These are phyloP conservation scores for Hapalemur alaotrensis DNA, from an alignment of 2,797 vertebrate genomes.

Conservation along the genomic window DNA sequence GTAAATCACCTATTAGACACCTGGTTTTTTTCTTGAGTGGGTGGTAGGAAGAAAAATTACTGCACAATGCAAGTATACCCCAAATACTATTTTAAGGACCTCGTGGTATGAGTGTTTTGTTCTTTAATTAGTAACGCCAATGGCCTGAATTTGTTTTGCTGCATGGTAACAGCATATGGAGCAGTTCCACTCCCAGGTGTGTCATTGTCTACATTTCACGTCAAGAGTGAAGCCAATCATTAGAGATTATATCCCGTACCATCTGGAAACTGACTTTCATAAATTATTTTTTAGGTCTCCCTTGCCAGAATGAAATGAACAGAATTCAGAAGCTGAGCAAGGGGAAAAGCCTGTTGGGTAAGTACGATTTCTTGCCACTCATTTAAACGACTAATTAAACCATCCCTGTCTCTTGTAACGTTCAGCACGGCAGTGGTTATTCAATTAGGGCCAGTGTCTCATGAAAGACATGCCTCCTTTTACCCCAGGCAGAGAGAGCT, in stretches of 20 bases:
- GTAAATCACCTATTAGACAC: slow-evolving; percentile 47
- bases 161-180: slow-evolving; percentile 79
- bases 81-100: slow-evolving; percentile 64
- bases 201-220: slow-evolving; percentile 72
- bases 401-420: slow-evolving; percentile 77
- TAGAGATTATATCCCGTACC: slow-evolving; percentile 77
- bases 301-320: slow-evolving; percentile 97
- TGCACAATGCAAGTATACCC: slow-evolving; percentile 59
- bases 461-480: slow-evolving; percentile 36
- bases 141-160: slow-evolving; percentile 79
- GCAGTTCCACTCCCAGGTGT: slow-evolving; percentile 81
- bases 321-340: slow-evolving; percentile 95
- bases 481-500: background rate
- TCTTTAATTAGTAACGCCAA: slow-evolving; percentile 79
- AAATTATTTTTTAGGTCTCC: slow-evolving; percentile 90
- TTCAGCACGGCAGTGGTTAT: slow-evolving; percentile 73
- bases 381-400: slow-evolving; percentile 83
- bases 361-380: slow-evolving; percentile 83
- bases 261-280: slow-evolving; percentile 85
- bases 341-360: slow-evolving; percentile 94
- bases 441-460: slow-evolving; percentile 76
- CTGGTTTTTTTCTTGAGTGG: slow-evolving; percentile 48
- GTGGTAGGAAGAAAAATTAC: slow-evolving; percentile 52
- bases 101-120: background rate
- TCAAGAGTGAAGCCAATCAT: slow-evolving; percentile 80